These are phyloP conservation scores for Linurgus olivaceus DNA, from an alignment of 2,797 vertebrate genomes.

Conservation along the genomic window DNA sequence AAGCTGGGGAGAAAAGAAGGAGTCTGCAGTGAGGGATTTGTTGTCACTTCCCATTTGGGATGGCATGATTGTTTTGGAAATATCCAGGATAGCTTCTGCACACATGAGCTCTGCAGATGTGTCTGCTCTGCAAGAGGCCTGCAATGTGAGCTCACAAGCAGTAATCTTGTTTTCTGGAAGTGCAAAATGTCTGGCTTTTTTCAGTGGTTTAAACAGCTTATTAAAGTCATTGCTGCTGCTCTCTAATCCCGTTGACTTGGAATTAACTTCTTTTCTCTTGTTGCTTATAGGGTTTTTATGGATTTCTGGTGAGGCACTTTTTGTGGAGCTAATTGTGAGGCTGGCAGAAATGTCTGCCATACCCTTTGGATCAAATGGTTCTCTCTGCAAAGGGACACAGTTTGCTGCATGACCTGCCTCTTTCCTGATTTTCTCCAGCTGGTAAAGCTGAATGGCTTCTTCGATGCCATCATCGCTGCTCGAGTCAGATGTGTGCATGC, in stretches of 20 bases:
- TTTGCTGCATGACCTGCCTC: conserved; percentile 22
- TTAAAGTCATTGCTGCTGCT: not conserved
- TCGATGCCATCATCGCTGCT: conserved; percentile 97
- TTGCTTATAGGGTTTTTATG: conserved; percentile 65
- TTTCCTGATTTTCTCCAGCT: conserved; percentile 84
- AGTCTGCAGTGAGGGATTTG: conserved; percentile 1
- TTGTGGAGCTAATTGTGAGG: not conserved
- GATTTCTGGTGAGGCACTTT: conserved; percentile 67
- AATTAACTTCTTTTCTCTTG: conserved; percentile 74
- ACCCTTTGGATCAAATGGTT: not conserved
- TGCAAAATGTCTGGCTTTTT: conserved; percentile 25
- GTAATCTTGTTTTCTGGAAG: not conserved
- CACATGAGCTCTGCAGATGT: conserved; percentile 93
- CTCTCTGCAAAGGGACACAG: not conserved
- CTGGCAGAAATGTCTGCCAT: not conserved
- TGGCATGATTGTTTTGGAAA: conserved; percentile 93
- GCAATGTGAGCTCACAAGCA: not conserved
- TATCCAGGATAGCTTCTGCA: conserved; percentile 95
- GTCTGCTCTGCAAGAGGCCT: conserved; percentile 76
- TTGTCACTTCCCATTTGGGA: conserved; percentile 67
- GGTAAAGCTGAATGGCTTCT: conserved; percentile 92
- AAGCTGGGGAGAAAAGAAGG: not conserved
- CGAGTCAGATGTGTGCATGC: conserved; percentile 71
- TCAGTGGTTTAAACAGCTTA: conserved; percentile 37
- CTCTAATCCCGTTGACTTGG: conserved; percentile 41